Evolutionary conservation across 1,140 invertebrate species (phyloP).

Genomic region (Drosophila tropicalis): DNA sequence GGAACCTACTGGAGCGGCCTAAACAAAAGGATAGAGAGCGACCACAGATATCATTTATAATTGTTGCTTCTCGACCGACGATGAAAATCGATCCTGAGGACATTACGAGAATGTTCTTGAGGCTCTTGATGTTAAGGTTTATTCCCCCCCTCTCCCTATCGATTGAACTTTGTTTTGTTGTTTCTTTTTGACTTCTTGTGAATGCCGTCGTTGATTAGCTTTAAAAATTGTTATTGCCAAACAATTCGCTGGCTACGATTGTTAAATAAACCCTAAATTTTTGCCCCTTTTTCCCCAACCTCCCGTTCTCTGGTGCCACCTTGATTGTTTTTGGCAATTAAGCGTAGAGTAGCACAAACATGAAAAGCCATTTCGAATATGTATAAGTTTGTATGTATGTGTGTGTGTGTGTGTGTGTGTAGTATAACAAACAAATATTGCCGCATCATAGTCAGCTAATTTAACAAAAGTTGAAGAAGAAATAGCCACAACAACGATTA

Average conservation of each 20-base stretch:
- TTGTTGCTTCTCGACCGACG: background rate
- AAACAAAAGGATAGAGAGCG: slow-evolving; percentile 13
- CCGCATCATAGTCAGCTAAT: slow-evolving; percentile 65
- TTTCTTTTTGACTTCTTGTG: slow-evolving; percentile 26
- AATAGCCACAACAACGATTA: slow-evolving; percentile 32
- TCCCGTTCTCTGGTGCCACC: background rate
- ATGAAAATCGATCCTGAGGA: no score
- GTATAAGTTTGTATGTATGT: slow-evolving; percentile 21
- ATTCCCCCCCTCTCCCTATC: no score
- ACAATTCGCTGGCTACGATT: slow-evolving; percentile 46
- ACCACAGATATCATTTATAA: background rate
- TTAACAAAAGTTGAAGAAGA: slow-evolving; percentile 43
- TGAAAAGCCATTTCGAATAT: slow-evolving; percentile 31
- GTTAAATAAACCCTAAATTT: slow-evolving; percentile 13
- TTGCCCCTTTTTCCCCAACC: background rate
- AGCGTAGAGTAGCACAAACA: slow-evolving; percentile 46
- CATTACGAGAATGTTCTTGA: no score
- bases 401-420: background rate
- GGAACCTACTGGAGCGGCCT: slow-evolving; percentile 18
- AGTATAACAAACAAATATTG: slow-evolving; percentile 52
- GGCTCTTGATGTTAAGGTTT: no score
- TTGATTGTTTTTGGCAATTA: slow-evolving; percentile 58
- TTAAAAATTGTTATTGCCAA: slow-evolving; percentile 52
- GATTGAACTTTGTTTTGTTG: background rate
- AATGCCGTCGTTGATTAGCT: slow-evolving; percentile 54